Conservation (phyloP, 2,797 vertebrate genomes). For the Dermochelys coriacea region DNA sequence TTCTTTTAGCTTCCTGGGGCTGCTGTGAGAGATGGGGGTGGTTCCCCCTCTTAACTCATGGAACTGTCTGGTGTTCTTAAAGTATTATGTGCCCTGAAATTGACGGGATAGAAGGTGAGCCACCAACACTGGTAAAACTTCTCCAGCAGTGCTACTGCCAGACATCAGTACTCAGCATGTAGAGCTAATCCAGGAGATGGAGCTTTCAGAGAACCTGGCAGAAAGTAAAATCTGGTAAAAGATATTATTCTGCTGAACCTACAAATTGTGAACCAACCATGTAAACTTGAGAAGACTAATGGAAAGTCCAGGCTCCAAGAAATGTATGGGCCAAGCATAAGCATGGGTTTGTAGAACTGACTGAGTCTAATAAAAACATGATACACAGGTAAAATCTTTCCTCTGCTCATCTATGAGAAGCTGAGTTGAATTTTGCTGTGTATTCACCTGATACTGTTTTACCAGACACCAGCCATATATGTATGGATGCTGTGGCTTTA, state of each 20-base stretch:
- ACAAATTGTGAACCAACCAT: background rate
- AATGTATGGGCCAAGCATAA: background rate
- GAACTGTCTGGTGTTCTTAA: background rate
- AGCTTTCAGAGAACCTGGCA: no score
- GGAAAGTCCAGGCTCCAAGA: background rate
- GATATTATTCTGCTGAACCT: background rate
- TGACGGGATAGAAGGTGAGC: background rate
- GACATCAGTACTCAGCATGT: background rate
- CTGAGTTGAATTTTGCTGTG: background rate
- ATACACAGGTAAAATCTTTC: background rate
- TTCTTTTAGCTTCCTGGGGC: background rate
- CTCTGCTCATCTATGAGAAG: background rate
- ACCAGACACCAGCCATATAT: background rate
- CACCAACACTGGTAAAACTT: background rate
- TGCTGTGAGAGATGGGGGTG: background rate
- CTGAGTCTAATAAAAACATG: background rate
- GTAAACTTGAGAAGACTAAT: background rate
- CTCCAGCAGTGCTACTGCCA: background rate
- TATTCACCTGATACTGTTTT: background rate
- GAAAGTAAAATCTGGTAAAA: background rate
- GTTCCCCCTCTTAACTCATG: background rate
- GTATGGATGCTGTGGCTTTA: background rate
- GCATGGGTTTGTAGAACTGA: background rate
- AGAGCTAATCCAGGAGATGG: background rate
- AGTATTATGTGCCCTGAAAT: background rate